phyloP scores from a whole-genome alignment of 1,140 invertebrate genomes.

The Zelostemma sp. region DNA sequence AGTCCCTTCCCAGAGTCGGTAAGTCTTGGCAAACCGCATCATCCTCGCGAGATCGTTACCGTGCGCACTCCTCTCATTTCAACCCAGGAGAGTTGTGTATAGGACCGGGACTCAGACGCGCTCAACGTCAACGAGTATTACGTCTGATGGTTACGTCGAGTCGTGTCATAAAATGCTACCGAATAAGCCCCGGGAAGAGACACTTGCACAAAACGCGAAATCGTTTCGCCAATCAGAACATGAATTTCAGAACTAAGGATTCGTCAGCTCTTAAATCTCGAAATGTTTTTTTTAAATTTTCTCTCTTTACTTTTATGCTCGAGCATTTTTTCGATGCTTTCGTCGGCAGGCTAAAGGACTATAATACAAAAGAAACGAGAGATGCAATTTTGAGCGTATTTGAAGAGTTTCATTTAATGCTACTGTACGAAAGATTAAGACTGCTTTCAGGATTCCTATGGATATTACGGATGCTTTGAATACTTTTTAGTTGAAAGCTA shows the following conservation, averaged over 20 bases:
- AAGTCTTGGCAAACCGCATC: slow-evolving; percentile 54
- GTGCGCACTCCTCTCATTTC: slow-evolving; percentile 85
- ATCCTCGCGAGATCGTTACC: slow-evolving; percentile 81
- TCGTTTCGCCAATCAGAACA: not conserved
- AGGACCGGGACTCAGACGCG: slow-evolving; percentile 70
- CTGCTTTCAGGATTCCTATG: too few species aligned
- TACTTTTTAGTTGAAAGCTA: too few species aligned
- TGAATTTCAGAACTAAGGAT: not conserved
- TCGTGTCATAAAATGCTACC: too few species aligned
- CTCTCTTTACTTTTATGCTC: not conserved
- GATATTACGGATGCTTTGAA: too few species aligned
- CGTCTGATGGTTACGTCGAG: slow-evolving; percentile 65
- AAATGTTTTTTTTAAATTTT: not conserved
- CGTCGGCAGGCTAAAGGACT: not conserved
- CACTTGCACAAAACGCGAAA: not conserved
- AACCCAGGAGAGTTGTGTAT: slow-evolving; percentile 89
- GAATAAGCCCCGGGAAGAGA: too few species aligned
- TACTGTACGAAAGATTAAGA: too few species aligned
- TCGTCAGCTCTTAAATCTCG: not conserved
- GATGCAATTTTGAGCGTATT: too few species aligned
- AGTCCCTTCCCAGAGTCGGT: slow-evolving; percentile 55
- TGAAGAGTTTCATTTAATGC: too few species aligned
- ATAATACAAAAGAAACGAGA: too few species aligned
- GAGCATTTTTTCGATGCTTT: slow-evolving; percentile 1
- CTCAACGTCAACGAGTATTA: slow-evolving; percentile 70